These are phyloP conservation scores for Sceloporus undulatus DNA, from an alignment of 2,113 vertebrate species.

Conservation along the genomic window DNA sequence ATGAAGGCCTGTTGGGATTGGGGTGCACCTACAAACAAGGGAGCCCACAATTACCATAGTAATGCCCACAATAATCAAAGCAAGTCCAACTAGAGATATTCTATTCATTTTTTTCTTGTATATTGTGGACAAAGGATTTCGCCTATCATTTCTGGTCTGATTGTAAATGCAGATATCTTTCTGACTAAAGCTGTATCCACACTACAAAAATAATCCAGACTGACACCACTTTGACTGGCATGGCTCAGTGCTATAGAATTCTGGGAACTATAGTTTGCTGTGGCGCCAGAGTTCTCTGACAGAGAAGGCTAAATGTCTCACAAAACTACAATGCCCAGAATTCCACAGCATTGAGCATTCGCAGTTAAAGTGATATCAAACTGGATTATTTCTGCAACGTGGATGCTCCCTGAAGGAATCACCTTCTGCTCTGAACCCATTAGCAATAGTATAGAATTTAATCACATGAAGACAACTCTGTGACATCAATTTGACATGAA, in stretches of 20 bases:
- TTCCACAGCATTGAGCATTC: no score
- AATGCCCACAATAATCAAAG: neutral
- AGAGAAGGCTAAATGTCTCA: no score
- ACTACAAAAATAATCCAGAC: no score
- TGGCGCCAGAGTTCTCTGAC: no score
- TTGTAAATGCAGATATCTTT: neutral
- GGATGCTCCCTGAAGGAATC: neutral
- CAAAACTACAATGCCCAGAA: no score
- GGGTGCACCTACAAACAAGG: conserved; percentile 89
- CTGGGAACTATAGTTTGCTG: no score
- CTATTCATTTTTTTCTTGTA: neutral
- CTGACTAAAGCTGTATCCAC: no score
- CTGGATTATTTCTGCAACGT: no score
- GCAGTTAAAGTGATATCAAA: no score
- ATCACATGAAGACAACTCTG: neutral
- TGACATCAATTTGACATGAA: no score
- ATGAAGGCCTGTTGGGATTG: conserved; percentile 88
- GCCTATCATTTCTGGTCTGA: neutral
- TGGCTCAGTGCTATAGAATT: no score
- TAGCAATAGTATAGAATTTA: neutral
- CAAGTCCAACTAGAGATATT: conserved; percentile 7
- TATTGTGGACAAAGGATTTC: neutral
- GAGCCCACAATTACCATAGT: conserved; percentile 24
- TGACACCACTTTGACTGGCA: no score
- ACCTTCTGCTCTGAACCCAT: neutral